These are phyloP conservation scores for Ptychodera flava DNA, from an alignment of 35 echinoderm and acorn worm genomes.

Conservation along the genomic window DNA sequence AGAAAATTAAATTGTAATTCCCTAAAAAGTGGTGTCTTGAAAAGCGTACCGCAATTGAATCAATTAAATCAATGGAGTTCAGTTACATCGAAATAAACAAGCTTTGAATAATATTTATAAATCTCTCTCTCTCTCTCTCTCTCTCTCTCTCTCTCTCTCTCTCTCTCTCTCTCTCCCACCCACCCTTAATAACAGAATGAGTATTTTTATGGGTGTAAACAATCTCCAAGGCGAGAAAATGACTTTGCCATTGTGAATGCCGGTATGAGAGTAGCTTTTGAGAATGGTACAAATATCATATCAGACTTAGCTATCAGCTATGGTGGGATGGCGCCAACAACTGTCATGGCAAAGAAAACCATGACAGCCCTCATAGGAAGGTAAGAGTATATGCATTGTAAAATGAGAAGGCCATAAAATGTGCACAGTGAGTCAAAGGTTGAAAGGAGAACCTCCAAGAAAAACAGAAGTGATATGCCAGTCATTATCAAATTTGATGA, in stretches of 20 bases:
- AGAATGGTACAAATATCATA: constrained; percentile 33
- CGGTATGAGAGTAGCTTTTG: constrained; percentile 57
- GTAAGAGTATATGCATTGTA: constrained; percentile 41
- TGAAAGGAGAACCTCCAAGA: too few species aligned
- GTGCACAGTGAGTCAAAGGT: too few species aligned
- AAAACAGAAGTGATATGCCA: too few species aligned
- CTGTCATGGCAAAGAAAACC: constrained; percentile 46
- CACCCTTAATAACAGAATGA: constrained; percentile 56
- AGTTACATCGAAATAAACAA: background rate
- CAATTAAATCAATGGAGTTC: background rate
- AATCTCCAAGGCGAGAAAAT: constrained; percentile 70
- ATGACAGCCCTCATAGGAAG: constrained; percentile 49
- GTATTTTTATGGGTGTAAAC: constrained; percentile 78
- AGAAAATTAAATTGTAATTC: background rate
- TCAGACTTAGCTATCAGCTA: constrained; percentile 39
- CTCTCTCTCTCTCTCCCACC: constrained; percentile 9
- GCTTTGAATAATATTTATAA: background rate
- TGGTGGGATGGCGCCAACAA: constrained; percentile 80
- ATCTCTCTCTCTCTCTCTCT: background rate
- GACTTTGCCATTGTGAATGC: constrained; percentile 83
- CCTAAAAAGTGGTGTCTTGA: background rate
- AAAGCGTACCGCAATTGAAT: background rate
- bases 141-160: background rate
- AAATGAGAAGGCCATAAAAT: too few species aligned
- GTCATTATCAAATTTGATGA: too few species aligned